Percentiles rank a stretch among this genome's conserved stretches.
phyloP scores from a whole-genome alignment of 1,140 invertebrate genomes.

The Hesperophylax magnus region DNA sequence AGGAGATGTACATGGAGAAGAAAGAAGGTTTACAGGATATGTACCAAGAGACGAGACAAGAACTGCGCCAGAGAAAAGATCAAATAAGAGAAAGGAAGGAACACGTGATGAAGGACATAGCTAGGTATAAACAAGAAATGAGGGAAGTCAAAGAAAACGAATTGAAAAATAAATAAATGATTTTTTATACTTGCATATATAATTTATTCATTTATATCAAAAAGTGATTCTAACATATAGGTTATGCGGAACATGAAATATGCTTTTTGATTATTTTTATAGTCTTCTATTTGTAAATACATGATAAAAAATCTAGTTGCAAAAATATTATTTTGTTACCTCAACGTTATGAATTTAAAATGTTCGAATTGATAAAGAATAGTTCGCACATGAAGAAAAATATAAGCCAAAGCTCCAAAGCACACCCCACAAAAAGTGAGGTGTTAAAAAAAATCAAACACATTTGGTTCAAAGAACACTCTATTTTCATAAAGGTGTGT shows the following conservation, averaged over 20 bases:
- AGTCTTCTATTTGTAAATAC: not conserved
- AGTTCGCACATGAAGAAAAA: too few species aligned
- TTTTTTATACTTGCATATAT: too few species aligned
- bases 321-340: too few species aligned
- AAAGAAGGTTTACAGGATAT: constrained; percentile 70
- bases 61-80: constrained; percentile 63
- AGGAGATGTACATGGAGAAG: constrained; percentile 74
- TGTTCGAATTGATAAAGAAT: too few species aligned
- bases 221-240: constrained; percentile 15
- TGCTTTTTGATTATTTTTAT: constrained; percentile 23
- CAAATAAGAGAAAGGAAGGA: constrained; percentile 61
- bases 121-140: constrained; percentile 68
- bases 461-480: too few species aligned
- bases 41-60: constrained; percentile 64
- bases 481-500: too few species aligned
- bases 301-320: too few species aligned
- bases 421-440: too few species aligned
- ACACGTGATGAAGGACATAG: constrained; percentile 70
- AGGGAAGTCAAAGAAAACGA: constrained; percentile 67
- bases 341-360: too few species aligned
- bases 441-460: too few species aligned
- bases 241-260: constrained; percentile 2
- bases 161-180: constrained; percentile 61
- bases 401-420: too few species aligned
- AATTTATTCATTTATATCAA: constrained; percentile 36